These are phyloP conservation scores for Oscheius myriophilus DNA, from an alignment of 2,888 invertebrate species.

Conservation along the genomic window DNA sequence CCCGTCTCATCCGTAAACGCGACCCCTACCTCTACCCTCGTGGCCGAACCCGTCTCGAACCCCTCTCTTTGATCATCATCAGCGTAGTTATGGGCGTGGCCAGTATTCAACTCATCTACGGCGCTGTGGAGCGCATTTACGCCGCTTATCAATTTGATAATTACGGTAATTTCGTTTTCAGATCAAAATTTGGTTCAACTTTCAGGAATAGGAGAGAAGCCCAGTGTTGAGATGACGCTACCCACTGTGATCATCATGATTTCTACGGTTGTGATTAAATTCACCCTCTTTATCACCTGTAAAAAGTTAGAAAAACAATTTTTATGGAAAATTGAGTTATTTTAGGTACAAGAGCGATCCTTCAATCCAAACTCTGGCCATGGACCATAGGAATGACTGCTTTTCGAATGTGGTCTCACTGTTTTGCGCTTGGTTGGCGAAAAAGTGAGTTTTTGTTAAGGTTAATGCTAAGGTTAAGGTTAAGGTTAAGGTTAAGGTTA, in stretches of 20 bases:
- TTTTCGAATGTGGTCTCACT: constrained; percentile 73
- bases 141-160: constrained; percentile 24
- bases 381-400: constrained; percentile 74
- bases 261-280: constrained; percentile 62
- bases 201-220: constrained; percentile 24
- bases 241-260: constrained; percentile 66
- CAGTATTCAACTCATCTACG: constrained; percentile 71
- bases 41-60: constrained; percentile 73
- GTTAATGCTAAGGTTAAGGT: no score
- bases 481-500: no score
- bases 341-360: constrained; percentile 66
- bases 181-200: neutral
- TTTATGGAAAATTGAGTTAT: neutral
- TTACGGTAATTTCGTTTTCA: neutral
- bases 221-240: constrained; percentile 59
- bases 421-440: constrained; percentile 70
- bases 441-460: constrained; percentile 15
- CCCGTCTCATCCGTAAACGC: constrained; percentile 70
- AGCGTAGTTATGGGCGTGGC: constrained; percentile 74
- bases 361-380: constrained; percentile 71
- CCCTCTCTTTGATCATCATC: constrained; percentile 72
- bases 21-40: constrained; percentile 73
- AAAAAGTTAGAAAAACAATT: constrained; percentile 44
- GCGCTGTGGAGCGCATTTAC: constrained; percentile 52
- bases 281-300: constrained; percentile 61